phyloP scores from a whole-genome alignment of 2,113 vertebrate species.

The Tachuris rubrigastra region DNA sequence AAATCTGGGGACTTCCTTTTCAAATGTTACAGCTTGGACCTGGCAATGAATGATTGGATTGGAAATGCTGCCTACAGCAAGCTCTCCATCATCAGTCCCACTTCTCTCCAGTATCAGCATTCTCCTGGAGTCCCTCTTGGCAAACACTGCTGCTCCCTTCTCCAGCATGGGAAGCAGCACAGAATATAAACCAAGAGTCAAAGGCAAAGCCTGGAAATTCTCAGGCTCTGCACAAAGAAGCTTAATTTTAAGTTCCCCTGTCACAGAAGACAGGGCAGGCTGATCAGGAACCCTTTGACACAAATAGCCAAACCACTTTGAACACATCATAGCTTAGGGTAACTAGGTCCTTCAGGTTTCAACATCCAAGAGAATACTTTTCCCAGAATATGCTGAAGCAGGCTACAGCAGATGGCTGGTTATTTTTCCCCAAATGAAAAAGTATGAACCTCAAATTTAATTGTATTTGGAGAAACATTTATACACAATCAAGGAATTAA shows the following conservation, averaged over 20 bases:
- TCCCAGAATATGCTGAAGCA: not conserved
- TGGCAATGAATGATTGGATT: not conserved
- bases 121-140: not conserved
- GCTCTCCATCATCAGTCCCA: not conserved
- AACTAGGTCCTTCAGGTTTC: not conserved
- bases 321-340: not conserved
- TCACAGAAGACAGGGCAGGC: not conserved
- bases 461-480: not conserved
- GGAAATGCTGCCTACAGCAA: not conserved
- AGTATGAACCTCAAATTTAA: not conserved
- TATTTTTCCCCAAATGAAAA: not conserved
- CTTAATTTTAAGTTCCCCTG: not conserved
- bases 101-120: not conserved
- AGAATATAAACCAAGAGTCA: not conserved
- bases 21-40: not conserved
- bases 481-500: not conserved
- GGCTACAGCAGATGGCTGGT: accelerated
- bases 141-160: not conserved
- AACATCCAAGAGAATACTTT: not conserved
- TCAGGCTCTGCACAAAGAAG: not conserved
- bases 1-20: not conserved
- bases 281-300: not conserved
- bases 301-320: not conserved
- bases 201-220: not conserved
- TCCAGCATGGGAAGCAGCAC: not conserved